These are phyloP conservation scores for Coregonus sp. DNA, from an alignment of 2,797 vertebrate genomes.

Conservation along the genomic window DNA sequence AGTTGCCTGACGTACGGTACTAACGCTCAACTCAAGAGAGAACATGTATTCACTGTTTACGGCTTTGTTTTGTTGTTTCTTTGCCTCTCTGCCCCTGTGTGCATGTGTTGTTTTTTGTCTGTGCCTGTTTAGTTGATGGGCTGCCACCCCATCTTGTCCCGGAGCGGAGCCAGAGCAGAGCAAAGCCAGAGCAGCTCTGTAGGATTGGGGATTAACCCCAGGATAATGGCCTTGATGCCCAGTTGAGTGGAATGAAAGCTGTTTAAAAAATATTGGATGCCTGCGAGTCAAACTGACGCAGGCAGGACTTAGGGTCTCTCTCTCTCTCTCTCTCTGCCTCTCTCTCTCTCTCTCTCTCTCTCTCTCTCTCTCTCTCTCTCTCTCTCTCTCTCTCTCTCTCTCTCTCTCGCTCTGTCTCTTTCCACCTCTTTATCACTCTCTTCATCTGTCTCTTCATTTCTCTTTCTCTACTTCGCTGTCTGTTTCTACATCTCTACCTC, in stretches of 20 bases:
- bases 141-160: constrained; percentile 62
- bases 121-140: constrained; percentile 68
- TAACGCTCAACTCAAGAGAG: not conserved
- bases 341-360: not conserved
- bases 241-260: constrained; percentile 80
- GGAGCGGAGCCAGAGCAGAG: constrained; percentile 52
- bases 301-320: constrained; percentile 14
- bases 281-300: constrained; percentile 62
- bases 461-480: not conserved
- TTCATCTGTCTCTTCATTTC: too few relatives aligned
- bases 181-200: constrained; percentile 40
- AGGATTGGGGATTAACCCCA: constrained; percentile 79
- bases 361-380: not conserved
- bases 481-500: constrained; percentile 14
- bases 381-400: not conserved
- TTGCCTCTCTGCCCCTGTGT: constrained; percentile 22
- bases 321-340: not conserved
- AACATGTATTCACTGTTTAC: not conserved
- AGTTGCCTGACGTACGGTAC: not conserved
- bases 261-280: constrained; percentile 78
- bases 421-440: not conserved
- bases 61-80: constrained; percentile 20
- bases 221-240: constrained; percentile 80
- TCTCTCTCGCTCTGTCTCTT: not conserved
- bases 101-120: constrained; percentile 61